Evolutionary conservation across 1,140 invertebrate genomes (phyloP), one percentile per base, ranked within the genome.

Genomic region (Sitodiplosis mosellana): DNA sequence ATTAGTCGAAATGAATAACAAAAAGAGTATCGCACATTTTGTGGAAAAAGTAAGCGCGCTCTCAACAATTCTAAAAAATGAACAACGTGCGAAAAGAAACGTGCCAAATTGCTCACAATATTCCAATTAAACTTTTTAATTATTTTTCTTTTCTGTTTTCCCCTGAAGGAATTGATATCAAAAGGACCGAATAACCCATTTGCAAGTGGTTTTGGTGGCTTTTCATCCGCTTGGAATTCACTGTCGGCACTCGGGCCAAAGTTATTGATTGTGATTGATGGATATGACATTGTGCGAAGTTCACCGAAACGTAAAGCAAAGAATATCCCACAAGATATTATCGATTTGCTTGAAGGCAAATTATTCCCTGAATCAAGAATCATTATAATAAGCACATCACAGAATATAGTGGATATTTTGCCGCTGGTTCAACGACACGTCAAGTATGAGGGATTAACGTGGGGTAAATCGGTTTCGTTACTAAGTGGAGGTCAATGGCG

Each of bases 331-430:
- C 65, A 63, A 2, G 72, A 73, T 49, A 65, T 71, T 1, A 53
- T 65, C 18, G 69, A 73, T 45, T 54, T 75, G 0, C 50, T 75
- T n/a, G 67, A 73, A 46, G 71, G 71, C 14, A 59, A 66, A 34
- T 52, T 73, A 17, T 73, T 74, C 52, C 72, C 71, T 0, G 69
- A 73, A 45, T 69, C 68, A 22, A 61, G 69, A 46, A 61, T 75
- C 10, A 53, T 75, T 36, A 61, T 73, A n/a, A 74, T 72, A 4
- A 57, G 61, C n/a, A 51, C 51, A 21, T 55, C 64, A 14, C 55
- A 52, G 45, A 59, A 59, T 37, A 59, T 59, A 14, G n/a, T 48
- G 6, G 52, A 55, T 10, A 48, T 69, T 17, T 57, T 64, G 20
- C 65, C 64, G 1, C 55, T 67, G 12, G 61, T 68, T 1, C 67